These are phyloP conservation scores for Drosophila testacea DNA, from an alignment of 2,888 invertebrate genomes.

Conservation along the genomic window DNA sequence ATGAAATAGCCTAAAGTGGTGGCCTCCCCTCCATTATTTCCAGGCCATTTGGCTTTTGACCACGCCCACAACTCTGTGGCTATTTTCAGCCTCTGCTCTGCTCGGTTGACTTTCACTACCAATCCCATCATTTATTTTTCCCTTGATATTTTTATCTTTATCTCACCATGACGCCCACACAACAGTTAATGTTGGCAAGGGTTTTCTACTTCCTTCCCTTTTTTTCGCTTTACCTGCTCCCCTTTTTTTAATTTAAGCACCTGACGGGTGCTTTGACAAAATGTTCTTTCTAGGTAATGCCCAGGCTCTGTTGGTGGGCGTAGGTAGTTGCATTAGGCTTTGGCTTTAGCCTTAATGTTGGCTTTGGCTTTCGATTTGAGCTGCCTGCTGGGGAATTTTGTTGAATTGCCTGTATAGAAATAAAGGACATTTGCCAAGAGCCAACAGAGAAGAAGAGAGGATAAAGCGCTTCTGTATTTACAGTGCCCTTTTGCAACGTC, in stretches of 20 bases:
- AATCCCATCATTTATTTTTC: conserved; percentile 47
- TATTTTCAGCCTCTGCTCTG: conserved; percentile 51
- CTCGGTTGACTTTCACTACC: conserved; percentile 39
- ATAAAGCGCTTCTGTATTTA: conserved; percentile 25
- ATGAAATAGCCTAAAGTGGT: not conserved
- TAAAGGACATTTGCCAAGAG: conserved; percentile 30
- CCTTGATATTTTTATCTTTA: conserved; percentile 34
- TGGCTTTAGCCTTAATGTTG: conserved; percentile 3
- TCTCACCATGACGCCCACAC: conserved; percentile 23
- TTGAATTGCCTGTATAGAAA: conserved; percentile 41
- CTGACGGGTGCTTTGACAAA: conserved; percentile 21
- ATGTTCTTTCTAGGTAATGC: conserved; percentile 24
- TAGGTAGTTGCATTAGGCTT: conserved; percentile 20
- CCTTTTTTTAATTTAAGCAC: conserved; percentile 48
- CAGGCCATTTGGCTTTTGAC: conserved; percentile 59
- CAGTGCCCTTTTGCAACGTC: conserved; percentile 42
- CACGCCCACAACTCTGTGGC: conserved; percentile 25
- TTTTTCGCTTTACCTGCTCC: conserved; percentile 5
- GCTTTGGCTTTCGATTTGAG: conserved; percentile 22
- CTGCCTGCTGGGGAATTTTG: conserved; percentile 15
- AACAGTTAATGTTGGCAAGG: not conserved
- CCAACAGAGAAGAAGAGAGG: conserved; percentile 16
- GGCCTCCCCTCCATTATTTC: conserved; percentile 36
- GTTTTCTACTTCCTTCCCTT: not conserved
- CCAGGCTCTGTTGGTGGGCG: conserved; percentile 21